phyloP scores from a whole-genome alignment of 2,797 vertebrate genomes.

The Todus mexicanus region DNA sequence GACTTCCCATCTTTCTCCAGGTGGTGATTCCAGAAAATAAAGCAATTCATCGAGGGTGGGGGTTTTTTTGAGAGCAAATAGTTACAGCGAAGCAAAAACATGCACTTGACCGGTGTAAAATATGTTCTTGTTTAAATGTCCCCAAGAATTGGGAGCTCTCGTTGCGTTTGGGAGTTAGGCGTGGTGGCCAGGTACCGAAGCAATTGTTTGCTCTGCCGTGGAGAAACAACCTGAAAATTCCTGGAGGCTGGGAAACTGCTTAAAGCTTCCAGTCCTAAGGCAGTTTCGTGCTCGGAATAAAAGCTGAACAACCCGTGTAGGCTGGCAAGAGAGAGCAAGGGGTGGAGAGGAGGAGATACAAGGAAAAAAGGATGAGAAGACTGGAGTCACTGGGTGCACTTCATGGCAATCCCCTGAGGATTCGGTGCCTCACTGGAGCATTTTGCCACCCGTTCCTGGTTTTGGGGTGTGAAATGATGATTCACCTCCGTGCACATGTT shows the following conservation, averaged over 20 bases:
- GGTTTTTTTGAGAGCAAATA: neutral
- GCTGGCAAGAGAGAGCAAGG: neutral
- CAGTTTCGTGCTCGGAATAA: constrained; percentile 56
- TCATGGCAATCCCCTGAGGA: constrained; percentile 14
- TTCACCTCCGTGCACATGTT: neutral
- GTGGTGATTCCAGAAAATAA: neutral
- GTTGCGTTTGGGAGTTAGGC: neutral
- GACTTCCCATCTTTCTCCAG: neutral
- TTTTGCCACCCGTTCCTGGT: constrained; percentile 20
- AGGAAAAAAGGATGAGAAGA: neutral
- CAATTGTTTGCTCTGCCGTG: constrained; percentile 29
- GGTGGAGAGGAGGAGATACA: neutral
- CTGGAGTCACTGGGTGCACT: neutral
- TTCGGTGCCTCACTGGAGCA: constrained; percentile 24
- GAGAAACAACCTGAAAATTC: constrained; percentile 33
- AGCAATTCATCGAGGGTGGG: neutral
- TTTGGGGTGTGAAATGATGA: constrained; percentile 54
- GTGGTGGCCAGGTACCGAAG: constrained; percentile 18
- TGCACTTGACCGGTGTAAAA: neutral
- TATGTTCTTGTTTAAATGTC: neutral
- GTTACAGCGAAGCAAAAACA: neutral
- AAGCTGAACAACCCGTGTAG: constrained; percentile 27
- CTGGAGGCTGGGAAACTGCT: constrained; percentile 54
- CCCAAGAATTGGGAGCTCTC: neutral
- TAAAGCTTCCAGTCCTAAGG: constrained; percentile 63